Evolutionary conservation across 2,888 invertebrate species (phyloP), one percentile per base, ranked within the genome.

Genomic region (Hoplodrina blanda): DNA sequence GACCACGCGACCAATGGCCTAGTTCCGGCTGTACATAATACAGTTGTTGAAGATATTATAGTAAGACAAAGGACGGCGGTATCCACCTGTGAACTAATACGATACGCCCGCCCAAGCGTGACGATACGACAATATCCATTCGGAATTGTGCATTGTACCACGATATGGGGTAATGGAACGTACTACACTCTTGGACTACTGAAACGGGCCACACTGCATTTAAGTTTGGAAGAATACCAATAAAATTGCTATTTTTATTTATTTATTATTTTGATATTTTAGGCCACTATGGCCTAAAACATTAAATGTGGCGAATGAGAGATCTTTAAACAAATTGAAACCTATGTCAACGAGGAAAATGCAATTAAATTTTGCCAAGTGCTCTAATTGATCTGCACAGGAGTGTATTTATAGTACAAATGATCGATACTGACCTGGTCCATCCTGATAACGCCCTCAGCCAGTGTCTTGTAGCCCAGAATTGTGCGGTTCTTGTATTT

Each of bases 401-500:
- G 17, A 46, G 1, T 46, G 46, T 17, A 46, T 46, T 46, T 17
- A 46, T 17, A 46, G 17, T 46, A 46, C 46, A 46, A 46, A 46
- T 44, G 4, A 11, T 33, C 5, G 33, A 10, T 46, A 73, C 75
- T 73, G 92, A 98, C 99, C 96, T 98, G 98, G 87, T 99, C 98
- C 98, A 99, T 98, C 88, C 99, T 98, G 88, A 99, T 98, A 80
- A 98, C 97, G 59, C 99, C 99, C 90, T 99, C 98, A 33, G 99
- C 99, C 49, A 99, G 96, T 0, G 99, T 99, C 94, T 99, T 99
- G 96, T 99, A 99, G 13, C 99, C 99, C 76, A 99, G 97, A 92
- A 99, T 99, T 46, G 99, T 99, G 87, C 99, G 97, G 93, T 99
- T 99, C 96, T 99, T 99, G 96, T 99, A 99, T 89, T 99, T 98